These are phyloP conservation scores for Meloidogyne floridensis DNA, from an alignment of 1,140 invertebrate species.

Conservation along the genomic window DNA sequence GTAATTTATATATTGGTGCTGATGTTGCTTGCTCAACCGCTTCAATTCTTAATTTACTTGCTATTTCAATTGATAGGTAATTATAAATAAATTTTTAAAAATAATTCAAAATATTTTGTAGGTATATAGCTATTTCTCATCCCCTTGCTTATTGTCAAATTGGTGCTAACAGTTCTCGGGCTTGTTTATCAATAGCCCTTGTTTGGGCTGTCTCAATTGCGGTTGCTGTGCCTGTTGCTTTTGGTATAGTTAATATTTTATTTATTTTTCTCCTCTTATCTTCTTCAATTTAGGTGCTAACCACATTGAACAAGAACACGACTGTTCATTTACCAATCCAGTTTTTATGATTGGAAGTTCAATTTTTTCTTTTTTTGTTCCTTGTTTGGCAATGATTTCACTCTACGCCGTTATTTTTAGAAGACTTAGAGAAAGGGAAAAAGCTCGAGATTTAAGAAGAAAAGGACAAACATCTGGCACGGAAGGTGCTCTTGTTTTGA, in stretches of 20 bases:
- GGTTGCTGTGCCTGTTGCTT: conserved; percentile 92
- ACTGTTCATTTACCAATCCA: conserved; percentile 43
- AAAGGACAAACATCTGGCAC: neutral
- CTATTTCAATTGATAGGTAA: conserved; percentile 97
- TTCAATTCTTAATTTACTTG: conserved; percentile 95
- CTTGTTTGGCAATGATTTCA: conserved; percentile 96
- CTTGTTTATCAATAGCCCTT: conserved; percentile 89
- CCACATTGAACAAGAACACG: conserved; percentile 75
- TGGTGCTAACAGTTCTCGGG: conserved; percentile 91
- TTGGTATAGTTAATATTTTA: conserved; percentile 72
- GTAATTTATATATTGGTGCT: conserved; percentile 97
- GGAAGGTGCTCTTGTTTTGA: conserved; percentile 55
- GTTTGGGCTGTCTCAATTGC: conserved; percentile 93
- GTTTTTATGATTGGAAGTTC: conserved; percentile 98
- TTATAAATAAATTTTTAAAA: neutral
- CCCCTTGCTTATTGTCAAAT: conserved; percentile 95
- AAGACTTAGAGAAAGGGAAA: conserved; percentile 67
- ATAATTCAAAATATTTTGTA: conserved; percentile 66
- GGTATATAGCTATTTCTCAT: conserved; percentile 96
- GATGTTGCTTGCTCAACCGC: conserved; percentile 97
- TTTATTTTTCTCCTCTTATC: neutral
- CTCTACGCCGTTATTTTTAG: conserved; percentile 96
- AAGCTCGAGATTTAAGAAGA: conserved; percentile 51
- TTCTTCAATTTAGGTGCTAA: conserved; percentile 69
- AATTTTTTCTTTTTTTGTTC: conserved; percentile 96